Evolutionary conservation across 2,113 vertebrate species (phyloP).

Genomic region (Syrmaticus mikado): DNA sequence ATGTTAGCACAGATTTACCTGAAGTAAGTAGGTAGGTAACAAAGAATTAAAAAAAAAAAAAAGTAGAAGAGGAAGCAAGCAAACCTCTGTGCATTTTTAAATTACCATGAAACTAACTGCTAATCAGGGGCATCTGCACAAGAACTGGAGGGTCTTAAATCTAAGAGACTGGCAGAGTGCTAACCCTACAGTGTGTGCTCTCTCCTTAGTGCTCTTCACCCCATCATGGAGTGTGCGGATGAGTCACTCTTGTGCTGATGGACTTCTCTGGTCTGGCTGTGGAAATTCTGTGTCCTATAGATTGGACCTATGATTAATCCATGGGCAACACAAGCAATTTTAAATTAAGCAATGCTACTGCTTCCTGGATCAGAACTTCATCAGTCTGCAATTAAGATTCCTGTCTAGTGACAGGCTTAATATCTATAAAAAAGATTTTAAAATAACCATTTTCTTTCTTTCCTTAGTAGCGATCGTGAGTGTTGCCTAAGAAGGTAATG

Average conservation of each 20-base stretch:
- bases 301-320: rapidly evolving
- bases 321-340: neutral
- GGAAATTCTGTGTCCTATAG: neutral
- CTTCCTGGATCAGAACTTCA: neutral
- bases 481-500: neutral
- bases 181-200: neutral
- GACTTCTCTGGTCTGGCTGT: neutral
- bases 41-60: neutral
- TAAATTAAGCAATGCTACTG: neutral
- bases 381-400: neutral
- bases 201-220: neutral
- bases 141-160: neutral
- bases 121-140: neutral
- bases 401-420: neutral
- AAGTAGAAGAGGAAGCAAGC: neutral
- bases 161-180: too few relatives aligned
- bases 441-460: neutral
- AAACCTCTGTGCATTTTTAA: neutral
- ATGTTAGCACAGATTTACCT: neutral
- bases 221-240: neutral
- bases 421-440: neutral
- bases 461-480: neutral
- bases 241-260: neutral
- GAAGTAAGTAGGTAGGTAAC: neutral
- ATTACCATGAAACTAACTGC: neutral